Evolutionary conservation across 2,113 vertebrate genomes (phyloP), one percentile per base, ranked within the genome.

Genomic region (Pterocles burchelli): DNA sequence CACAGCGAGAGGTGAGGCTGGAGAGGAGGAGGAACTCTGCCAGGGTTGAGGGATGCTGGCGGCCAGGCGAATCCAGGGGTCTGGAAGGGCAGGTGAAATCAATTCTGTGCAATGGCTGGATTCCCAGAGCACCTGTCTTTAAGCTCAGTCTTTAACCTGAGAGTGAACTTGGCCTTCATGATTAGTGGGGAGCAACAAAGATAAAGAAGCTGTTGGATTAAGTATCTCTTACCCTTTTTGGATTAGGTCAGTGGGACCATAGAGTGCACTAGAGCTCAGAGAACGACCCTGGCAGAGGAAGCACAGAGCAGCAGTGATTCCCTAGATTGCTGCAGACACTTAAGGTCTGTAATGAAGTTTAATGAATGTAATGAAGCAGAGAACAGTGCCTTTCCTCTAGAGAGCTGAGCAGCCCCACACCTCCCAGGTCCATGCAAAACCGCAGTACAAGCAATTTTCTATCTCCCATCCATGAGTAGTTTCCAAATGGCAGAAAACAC

Each of bases 281-380:
- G 85, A 92, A 90, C 1, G 3, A 66, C 71, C 62, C 89, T 45
- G 83, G 71, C 31, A 83, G 59, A 71, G 68, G 65, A 70, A 93
- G 33, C 1, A 1, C 49, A 73, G 81, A 95, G 76, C 70, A 3
- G 2, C 62, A 90, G 66, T 41, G 90, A 96, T 90, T 94, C 87
- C 84, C 67, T 21, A 63, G 86, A 79, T 19, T 86, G 52, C 79
- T 54, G 38, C 62, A 94, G 90, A 87, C 49, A 59, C 55, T 95
- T 67, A 51, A 62, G 90, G 58, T 72, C 77, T 85, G 48, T 61
- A 95, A 90, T 78, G 70, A 94, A 96, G 66, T 85, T 94, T 88
- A 97, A 96, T 80, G 81, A 96, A 87, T 6, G 52, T 63, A 97
- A 96, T 24, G 78, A 97, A 89, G 96, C 86, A 82, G 46, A 92